Conservation (phyloP, 2,797 vertebrate species). For the Phoxinus dragarum region DNA sequence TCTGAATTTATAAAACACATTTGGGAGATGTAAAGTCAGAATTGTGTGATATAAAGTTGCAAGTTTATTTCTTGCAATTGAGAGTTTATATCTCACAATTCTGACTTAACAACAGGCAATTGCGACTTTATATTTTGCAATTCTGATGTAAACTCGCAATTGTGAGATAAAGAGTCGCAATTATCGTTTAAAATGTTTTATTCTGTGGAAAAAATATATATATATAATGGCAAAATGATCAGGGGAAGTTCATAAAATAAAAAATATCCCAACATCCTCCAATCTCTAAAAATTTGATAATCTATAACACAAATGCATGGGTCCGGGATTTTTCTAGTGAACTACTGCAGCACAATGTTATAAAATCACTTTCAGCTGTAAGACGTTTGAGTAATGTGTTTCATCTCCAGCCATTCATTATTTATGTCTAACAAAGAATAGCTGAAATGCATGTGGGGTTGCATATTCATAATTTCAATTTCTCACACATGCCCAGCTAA, state of each 20-base stretch:
- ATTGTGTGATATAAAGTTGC: too few relatives aligned
- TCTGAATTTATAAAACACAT: too few relatives aligned
- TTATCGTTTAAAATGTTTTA: too few relatives aligned
- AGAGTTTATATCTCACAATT: too few relatives aligned
- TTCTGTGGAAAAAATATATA: background rate
- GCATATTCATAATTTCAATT: constrained; percentile 50
- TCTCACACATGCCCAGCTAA: constrained; percentile 47
- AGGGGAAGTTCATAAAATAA: background rate
- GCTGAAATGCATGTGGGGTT: constrained; percentile 48
- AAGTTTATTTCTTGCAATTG: too few relatives aligned
- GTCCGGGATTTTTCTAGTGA: background rate
- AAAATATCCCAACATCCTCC: background rate
- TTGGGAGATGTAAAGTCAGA: too few relatives aligned
- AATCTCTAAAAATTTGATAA: background rate
- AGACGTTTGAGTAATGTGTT: constrained; percentile 36
- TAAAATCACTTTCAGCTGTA: constrained; percentile 27
- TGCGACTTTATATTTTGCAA: too few relatives aligned
- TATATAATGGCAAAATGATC: background rate
- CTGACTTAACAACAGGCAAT: too few relatives aligned
- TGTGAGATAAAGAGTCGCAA: too few relatives aligned
- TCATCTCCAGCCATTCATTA: constrained; percentile 44
- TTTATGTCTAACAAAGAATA: constrained; percentile 59
- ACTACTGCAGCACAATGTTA: background rate
- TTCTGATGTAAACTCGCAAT: too few relatives aligned
- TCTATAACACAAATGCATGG: background rate